Evolutionary conservation across 2,888 invertebrate genomes (phyloP).

Genomic region (Ichneumoninae sp.): DNA sequence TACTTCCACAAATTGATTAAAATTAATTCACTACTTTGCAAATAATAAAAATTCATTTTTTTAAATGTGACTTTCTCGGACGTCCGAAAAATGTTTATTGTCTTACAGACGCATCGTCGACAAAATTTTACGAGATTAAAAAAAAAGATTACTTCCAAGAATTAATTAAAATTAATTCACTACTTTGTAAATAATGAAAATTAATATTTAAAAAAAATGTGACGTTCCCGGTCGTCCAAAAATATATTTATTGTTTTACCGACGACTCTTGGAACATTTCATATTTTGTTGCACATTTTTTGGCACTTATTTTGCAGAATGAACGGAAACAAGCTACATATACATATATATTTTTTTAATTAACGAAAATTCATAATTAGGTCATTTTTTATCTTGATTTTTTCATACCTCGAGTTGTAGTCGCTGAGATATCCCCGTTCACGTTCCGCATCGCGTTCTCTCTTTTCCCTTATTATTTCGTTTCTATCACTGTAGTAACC

Average conservation of each 20-base stretch:
- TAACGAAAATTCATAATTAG: background rate
- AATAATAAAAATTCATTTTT: too few species aligned
- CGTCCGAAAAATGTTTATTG: too few species aligned
- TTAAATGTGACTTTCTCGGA: too few species aligned
- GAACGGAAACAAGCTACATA: background rate
- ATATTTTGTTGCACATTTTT: too few species aligned
- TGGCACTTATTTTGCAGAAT: background rate
- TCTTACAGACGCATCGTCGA: slow-evolving; percentile 85
- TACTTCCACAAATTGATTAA: background rate
- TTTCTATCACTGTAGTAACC: slow-evolving; percentile 96
- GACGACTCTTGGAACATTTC: too few species aligned
- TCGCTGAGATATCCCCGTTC: slow-evolving; percentile 93
- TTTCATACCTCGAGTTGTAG: slow-evolving; percentile 89
- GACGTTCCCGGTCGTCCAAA: too few species aligned
- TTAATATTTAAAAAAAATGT: too few species aligned
- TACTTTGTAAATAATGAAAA: too few species aligned
- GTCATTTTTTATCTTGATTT: background rate
- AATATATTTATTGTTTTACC: too few species aligned
- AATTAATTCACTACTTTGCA: too few species aligned
- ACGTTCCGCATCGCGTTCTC: slow-evolving; percentile 89
- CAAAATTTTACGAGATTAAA: slow-evolving; percentile 43
- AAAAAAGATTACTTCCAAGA: background rate
- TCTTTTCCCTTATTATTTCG: slow-evolving; percentile 90
- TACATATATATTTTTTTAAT: too few species aligned
- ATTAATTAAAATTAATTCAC: too few species aligned